Evolutionary conservation across 2,113 vertebrate genomes (phyloP).

Genomic region (Picathartes gymnocephalus): DNA sequence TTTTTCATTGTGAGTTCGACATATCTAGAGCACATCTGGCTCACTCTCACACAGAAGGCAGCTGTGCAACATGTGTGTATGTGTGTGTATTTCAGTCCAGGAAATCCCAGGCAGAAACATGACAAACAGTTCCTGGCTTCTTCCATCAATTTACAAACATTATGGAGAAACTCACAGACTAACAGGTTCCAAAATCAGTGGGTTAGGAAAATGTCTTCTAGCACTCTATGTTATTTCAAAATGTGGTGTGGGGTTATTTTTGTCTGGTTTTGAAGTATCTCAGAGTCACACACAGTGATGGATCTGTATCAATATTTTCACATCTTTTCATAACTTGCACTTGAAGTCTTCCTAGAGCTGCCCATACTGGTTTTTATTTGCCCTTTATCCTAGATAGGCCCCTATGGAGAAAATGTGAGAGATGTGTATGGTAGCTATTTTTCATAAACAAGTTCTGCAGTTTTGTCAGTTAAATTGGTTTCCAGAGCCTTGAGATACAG

Average conservation of each 20-base stretch:
- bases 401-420: background rate
- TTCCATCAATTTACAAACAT: background rate
- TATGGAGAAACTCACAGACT: background rate
- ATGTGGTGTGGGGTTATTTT: background rate
- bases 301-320: background rate
- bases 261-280: background rate
- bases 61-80: background rate
- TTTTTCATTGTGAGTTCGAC: background rate
- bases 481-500: background rate
- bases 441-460: background rate
- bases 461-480: background rate
- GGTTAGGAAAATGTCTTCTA: background rate
- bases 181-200: background rate
- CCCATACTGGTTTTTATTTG: background rate
- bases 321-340: background rate
- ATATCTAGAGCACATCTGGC: background rate
- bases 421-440: rapidly evolving
- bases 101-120: background rate
- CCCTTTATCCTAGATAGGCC: background rate
- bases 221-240: background rate
- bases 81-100: background rate
- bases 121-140: background rate
- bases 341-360: background rate
- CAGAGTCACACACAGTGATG: background rate
- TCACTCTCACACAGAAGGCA: background rate